phyloP scores from a whole-genome alignment of 2,888 invertebrate genomes.

The Campoplex capitator region DNA sequence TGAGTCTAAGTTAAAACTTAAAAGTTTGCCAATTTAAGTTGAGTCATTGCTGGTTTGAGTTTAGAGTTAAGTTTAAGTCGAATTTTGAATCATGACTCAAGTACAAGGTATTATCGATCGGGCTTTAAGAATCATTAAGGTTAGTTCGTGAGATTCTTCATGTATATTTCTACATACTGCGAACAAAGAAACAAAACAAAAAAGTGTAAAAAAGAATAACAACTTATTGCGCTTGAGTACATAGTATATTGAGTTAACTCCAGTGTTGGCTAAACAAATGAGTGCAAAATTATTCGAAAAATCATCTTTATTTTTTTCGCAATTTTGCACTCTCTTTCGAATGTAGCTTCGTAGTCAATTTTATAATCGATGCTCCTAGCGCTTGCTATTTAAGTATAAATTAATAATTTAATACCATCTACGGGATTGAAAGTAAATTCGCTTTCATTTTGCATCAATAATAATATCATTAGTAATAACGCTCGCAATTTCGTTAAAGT shows the following conservation, averaged over 20 bases:
- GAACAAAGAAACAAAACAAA: slow-evolving; percentile 4
- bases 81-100: background rate
- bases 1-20: background rate
- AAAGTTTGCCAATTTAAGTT: background rate
- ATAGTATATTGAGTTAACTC: background rate
- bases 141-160: background rate
- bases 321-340: background rate
- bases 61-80: background rate
- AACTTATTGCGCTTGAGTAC: slow-evolving; percentile 16
- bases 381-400: slow-evolving; percentile 55
- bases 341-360: background rate
- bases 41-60: background rate
- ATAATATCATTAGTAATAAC: slow-evolving; percentile 18
- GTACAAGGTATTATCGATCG: background rate
- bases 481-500: background rate
- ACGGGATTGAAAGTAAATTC: slow-evolving; percentile 32
- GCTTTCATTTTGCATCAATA: slow-evolving; percentile 18
- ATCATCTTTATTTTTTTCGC: background rate
- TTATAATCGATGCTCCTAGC: background rate
- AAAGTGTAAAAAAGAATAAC: slow-evolving; percentile 15
- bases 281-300: background rate
- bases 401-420: slow-evolving; percentile 61
- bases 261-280: background rate
- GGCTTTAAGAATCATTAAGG: background rate
- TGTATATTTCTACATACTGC: background rate